Evolutionary conservation across 2,797 vertebrate genomes (phyloP), one percentile per base, ranked within the genome.

Genomic region (Thalassophryne amazonica): DNA sequence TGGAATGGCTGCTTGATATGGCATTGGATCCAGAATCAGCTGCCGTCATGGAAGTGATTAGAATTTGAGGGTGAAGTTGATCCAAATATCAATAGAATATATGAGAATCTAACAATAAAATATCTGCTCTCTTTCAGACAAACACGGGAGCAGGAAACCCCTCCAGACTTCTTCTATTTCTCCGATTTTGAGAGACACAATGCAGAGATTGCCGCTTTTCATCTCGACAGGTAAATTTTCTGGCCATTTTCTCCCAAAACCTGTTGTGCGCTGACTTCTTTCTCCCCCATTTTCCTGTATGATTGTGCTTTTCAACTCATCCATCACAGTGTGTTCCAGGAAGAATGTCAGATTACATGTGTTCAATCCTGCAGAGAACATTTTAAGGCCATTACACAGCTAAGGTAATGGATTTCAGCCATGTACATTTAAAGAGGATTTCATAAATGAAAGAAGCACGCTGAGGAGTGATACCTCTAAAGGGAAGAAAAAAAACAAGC

Each of bases 131-230:
- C 52, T 70, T 85, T 78, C 72, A 98, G 96, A 76, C 96, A 98
- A 82, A 95, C 93, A 6, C 90, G 96, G 64, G 95, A 97, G 28
- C 95, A 98, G 77, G 93, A 98, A 78, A 98, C 96, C 0, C 96
- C 95, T 0, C 96, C 96, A 1, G 96, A 98, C 78, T 98, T 98
- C 66, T 98, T 98, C 83, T 98, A 98, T 74, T 98, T 98, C 89
- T 98, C 96, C 0, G 96, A 98, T 88, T 98, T 95, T 2, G 96
- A 98, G 87, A 89, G 96, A 31, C 96, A 98, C 76, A 98, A 98
- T 3, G 92, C 96, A 1, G 96, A 98, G 86, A 93, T 98, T 2
- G 95, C 95, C 2, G 96, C 96, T 19, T 98, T 98, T 85, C 96
- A 98, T 78, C 87, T 98, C 75, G 96, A 98, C 91, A 95, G 93